Conservation (phyloP, 1,140 invertebrate species). For the Pollicipes pollicipes region DNA sequence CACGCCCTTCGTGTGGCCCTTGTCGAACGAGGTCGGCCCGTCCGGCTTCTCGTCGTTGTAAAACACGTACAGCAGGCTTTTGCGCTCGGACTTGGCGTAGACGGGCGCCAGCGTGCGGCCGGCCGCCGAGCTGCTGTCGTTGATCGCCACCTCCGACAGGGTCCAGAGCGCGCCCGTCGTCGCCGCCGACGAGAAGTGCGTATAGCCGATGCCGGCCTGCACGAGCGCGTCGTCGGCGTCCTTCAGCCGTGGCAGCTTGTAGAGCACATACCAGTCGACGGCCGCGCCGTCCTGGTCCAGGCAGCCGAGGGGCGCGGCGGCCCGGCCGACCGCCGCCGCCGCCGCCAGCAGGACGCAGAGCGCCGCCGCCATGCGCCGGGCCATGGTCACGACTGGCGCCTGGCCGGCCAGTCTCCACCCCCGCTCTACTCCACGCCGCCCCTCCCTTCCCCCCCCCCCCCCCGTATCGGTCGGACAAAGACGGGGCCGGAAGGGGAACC, state of each 20-base stretch:
- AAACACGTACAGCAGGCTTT: conserved; percentile 34
- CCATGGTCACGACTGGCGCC: too few species aligned
- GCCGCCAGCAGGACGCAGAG: neutral
- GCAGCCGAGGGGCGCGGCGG: conserved; percentile 10
- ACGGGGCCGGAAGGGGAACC: too few species aligned
- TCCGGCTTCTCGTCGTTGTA: conserved; percentile 72
- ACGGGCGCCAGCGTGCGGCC: conserved; percentile 49
- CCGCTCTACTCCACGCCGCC: too few species aligned
- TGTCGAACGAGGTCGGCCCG: conserved; percentile 28
- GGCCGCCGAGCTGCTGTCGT: conserved; percentile 36
- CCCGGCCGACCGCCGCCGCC: too few species aligned
- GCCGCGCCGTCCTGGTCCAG: conserved; percentile 14
- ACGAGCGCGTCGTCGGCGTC: conserved; percentile 35
- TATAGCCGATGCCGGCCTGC: conserved; percentile 44
- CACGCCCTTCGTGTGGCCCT: conserved; percentile 72
- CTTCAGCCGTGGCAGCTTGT: conserved; percentile 55
- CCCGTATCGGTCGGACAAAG: too few species aligned
- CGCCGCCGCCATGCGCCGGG: too few species aligned
- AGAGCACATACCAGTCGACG: conserved; percentile 29
- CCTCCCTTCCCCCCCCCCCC: too few species aligned
- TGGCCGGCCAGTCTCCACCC: neutral
- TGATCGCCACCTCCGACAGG: conserved; percentile 45
- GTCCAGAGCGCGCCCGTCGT: conserved; percentile 39
- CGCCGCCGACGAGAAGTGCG: conserved; percentile 47
- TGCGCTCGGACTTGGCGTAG: conserved; percentile 29